Evolutionary conservation across 35 echinoderm and acorn worm species (phyloP).

Genomic region (Eucidaris tribuloides): DNA sequence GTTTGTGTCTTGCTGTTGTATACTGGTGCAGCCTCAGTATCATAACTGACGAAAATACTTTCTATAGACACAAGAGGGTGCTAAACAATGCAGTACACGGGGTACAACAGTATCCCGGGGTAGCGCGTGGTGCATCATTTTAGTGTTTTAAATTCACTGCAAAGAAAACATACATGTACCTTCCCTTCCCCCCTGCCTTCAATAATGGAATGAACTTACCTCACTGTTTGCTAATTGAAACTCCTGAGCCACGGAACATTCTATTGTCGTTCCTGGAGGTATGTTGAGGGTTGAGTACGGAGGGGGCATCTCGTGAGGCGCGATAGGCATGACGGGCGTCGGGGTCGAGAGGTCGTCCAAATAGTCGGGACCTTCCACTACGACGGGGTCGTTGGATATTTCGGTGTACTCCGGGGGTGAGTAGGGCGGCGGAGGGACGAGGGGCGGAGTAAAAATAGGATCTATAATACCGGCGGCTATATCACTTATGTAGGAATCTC

Average conservation of each 20-base stretch:
- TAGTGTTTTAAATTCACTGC: too few species aligned
- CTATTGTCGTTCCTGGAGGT: conserved; percentile 44
- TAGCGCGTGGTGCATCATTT: too few species aligned
- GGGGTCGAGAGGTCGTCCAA: conserved; percentile 52
- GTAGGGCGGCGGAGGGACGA: conserved; percentile 75
- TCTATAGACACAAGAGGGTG: too few species aligned
- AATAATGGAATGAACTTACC: conserved; percentile 47
- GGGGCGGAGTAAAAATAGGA: conserved; percentile 68
- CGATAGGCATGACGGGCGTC: conserved; percentile 43
- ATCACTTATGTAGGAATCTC: conserved; percentile 64
- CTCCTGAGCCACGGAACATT: conserved; percentile 57
- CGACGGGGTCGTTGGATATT: conserved; percentile 66
- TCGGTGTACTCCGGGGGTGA: conserved; percentile 75
- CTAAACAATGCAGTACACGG: too few species aligned
- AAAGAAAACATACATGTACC: too few species aligned
- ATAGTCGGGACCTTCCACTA: conserved; percentile 57
- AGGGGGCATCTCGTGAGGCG: conserved; percentile 67
- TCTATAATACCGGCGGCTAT: conserved; percentile 49
- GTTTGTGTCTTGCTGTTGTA: too few species aligned
- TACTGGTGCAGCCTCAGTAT: too few species aligned
- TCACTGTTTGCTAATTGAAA: conserved; percentile 28
- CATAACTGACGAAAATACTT: too few species aligned
- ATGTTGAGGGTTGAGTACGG: conserved; percentile 68
- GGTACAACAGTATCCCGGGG: too few species aligned
- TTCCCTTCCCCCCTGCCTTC: too few species aligned